Evolutionary conservation across 2,888 invertebrate genomes (phyloP).

Genomic region (Lamellibrachia columna): DNA sequence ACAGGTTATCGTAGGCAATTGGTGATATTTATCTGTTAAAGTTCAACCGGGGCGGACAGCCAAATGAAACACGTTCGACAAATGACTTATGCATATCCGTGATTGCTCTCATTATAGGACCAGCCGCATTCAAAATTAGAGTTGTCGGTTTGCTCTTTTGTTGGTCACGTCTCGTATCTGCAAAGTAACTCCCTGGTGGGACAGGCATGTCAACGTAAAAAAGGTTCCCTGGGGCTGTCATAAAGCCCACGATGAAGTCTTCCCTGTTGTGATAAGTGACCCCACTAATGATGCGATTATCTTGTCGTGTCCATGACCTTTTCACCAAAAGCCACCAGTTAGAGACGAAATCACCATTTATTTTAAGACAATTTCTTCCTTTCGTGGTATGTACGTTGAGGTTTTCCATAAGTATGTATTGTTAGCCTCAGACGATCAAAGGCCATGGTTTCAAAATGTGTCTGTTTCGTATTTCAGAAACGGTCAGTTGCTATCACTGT

Average conservation of each 20-base stretch:
- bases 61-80: constrained; percentile 6
- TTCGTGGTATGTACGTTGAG: not conserved
- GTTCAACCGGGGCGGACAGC: not conserved
- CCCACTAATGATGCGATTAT: not conserved
- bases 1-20: not conserved
- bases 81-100: not conserved
- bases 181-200: not conserved
- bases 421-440: not conserved
- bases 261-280: constrained; percentile 6
- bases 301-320: not conserved
- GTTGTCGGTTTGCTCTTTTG: not conserved
- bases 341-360: too few relatives aligned
- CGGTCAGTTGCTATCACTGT: too few relatives aligned
- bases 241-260: not conserved
- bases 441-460: too few relatives aligned
- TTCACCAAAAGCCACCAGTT: not conserved
- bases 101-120: not conserved
- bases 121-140: not conserved
- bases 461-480: too few relatives aligned
- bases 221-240: not conserved
- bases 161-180: not conserved
- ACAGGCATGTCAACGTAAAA: not conserved
- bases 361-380: not conserved
- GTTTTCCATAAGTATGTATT: not conserved
- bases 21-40: not conserved